Evolutionary conservation across 2,113 vertebrate species (phyloP).

Genomic region (Hippolais icterina): DNA sequence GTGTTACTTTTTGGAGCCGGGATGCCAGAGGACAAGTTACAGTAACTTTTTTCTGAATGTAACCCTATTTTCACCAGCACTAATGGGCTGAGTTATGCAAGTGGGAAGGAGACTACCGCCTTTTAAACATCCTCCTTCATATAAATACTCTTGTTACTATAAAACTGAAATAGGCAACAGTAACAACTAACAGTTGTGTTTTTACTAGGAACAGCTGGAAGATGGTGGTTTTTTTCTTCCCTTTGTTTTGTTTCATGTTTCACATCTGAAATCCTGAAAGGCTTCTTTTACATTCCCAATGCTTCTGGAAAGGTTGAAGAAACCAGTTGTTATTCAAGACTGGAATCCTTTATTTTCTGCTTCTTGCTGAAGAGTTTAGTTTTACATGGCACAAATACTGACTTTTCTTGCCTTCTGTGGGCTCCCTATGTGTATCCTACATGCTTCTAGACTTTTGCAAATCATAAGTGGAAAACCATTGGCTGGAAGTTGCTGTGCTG

Average conservation of each 20-base stretch:
- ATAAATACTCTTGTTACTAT: not conserved
- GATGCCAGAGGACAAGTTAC: not conserved
- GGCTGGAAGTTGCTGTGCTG: not conserved
- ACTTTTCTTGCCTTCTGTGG: not conserved
- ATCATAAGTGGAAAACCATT: not conserved
- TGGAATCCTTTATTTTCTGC: not conserved
- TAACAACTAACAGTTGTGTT: not conserved
- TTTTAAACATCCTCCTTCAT: not conserved
- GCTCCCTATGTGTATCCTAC: not conserved
- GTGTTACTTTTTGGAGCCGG: not conserved
- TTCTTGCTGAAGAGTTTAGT: not conserved
- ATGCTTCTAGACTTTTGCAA: not conserved
- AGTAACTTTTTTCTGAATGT: not conserved
- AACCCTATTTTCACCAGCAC: not conserved
- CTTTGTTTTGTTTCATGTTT: not conserved
- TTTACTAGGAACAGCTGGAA: not conserved
- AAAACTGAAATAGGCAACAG: not conserved
- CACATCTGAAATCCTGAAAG: not conserved
- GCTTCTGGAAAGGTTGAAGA: not conserved
- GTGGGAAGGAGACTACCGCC: not conserved
- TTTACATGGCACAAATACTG: not conserved
- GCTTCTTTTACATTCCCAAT: not conserved
- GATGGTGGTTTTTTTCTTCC: not conserved
- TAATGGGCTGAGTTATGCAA: not conserved
- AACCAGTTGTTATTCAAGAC: not conserved